These are phyloP conservation scores for Synergus laeviventris DNA, from an alignment of 2,888 invertebrate genomes.

Conservation along the genomic window DNA sequence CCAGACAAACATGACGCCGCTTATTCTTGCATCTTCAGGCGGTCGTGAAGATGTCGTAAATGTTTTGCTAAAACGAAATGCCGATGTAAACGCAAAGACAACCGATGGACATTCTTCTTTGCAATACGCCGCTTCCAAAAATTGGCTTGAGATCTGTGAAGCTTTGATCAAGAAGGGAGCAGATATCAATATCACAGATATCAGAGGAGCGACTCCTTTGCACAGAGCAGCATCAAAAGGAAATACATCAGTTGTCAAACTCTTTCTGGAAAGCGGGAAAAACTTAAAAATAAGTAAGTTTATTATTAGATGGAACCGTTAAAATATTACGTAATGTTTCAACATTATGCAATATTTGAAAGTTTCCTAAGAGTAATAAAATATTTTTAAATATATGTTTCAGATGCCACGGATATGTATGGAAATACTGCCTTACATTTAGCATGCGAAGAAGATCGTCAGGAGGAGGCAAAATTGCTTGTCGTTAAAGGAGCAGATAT, in stretches of 20 bases:
- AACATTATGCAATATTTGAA: not conserved
- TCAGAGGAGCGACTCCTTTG: slow-evolving; percentile 84
- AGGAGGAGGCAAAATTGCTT: slow-evolving; percentile 82
- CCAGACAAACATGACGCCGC: slow-evolving; percentile 84
- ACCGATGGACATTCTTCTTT: slow-evolving; percentile 87
- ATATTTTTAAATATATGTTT: slow-evolving; percentile 30
- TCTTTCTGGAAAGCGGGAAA: slow-evolving; percentile 79
- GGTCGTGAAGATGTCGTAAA: slow-evolving; percentile 84
- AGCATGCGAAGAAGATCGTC: slow-evolving; percentile 88
- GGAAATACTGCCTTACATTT: slow-evolving; percentile 89
- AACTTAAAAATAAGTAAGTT: slow-evolving; percentile 76
- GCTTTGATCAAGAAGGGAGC: slow-evolving; percentile 83
- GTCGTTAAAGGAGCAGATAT: slow-evolving; percentile 82
- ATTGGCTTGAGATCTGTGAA: slow-evolving; percentile 84
- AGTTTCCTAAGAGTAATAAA: not conserved
- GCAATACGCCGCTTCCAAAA: slow-evolving; percentile 92
- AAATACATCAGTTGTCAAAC: slow-evolving; percentile 81
- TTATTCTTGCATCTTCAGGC: slow-evolving; percentile 88
- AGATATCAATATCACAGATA: slow-evolving; percentile 83
- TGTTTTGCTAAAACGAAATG: slow-evolving; percentile 82
- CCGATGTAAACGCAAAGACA: slow-evolving; percentile 85
- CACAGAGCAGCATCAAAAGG: slow-evolving; percentile 90
- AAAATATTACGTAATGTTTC: not conserved
- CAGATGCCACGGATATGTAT: slow-evolving; percentile 81
- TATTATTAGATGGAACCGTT: slow-evolving; percentile 24